Conservation (phyloP, 2,797 vertebrate genomes). For the Vultur gryphus region DNA sequence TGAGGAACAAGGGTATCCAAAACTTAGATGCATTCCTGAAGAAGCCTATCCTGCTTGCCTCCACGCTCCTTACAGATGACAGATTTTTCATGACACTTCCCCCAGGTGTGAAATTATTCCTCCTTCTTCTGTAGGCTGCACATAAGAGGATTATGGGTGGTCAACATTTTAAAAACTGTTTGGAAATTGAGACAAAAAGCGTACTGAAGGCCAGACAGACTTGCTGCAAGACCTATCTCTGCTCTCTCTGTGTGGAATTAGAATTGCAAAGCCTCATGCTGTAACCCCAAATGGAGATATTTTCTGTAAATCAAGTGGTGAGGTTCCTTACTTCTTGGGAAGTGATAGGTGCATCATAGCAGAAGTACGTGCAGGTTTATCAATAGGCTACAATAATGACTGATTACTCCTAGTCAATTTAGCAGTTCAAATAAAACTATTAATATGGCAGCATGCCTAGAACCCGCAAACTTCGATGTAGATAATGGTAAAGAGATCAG, state of each 20-base stretch:
- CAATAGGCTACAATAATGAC: not conserved
- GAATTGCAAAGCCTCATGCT: not conserved
- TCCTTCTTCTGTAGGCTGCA: not conserved
- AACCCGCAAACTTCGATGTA: not conserved
- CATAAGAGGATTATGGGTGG: not conserved
- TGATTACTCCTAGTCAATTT: not conserved
- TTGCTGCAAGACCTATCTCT: not conserved
- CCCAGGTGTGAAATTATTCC: constrained; percentile 22
- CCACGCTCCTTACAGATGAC: not conserved
- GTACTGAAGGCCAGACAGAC: not conserved
- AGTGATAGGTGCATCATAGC: no score
- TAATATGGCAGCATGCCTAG: not conserved
- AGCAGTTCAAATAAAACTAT: not conserved
- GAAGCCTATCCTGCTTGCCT: not conserved
- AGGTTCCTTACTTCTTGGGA: not conserved
- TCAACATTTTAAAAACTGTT: not conserved
- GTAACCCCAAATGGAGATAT: not conserved
- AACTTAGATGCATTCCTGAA: not conserved
- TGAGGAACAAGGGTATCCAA: not conserved
- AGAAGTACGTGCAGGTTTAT: not conserved
- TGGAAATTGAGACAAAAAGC: not conserved
- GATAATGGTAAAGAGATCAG: not conserved
- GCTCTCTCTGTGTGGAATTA: not conserved
- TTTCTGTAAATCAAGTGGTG: not conserved
- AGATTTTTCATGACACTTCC: constrained; percentile 10